A percentile compares a stretch with the other conserved stretches of the same genome.
Evolutionary conservation across 2,888 invertebrate species (phyloP).

Genomic region (Argynnis bischoffii): DNA sequence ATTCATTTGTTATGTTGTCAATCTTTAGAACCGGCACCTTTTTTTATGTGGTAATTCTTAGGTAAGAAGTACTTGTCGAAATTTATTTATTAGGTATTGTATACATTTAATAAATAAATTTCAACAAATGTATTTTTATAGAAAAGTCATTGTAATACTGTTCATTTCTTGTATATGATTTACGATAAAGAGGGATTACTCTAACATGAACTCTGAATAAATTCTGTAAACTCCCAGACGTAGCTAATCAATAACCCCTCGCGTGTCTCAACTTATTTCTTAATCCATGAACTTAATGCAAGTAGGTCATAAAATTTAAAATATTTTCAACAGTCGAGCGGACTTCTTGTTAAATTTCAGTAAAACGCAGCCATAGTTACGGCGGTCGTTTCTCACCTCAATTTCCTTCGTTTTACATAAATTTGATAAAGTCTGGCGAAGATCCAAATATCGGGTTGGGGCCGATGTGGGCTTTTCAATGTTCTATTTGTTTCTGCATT

Average conservation of each 20-base stretch:
- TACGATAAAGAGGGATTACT: slow-evolving; percentile 21
- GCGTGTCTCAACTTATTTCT: slow-evolving; percentile 39
- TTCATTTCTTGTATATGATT: too few species aligned
- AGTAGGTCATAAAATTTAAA: slow-evolving; percentile 39
- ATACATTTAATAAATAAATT: too few species aligned
- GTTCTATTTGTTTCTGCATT: slow-evolving; percentile 48
- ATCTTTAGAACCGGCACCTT: too few species aligned
- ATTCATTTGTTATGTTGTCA: too few species aligned
- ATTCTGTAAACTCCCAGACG: slow-evolving; percentile 28
- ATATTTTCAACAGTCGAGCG: slow-evolving; percentile 36
- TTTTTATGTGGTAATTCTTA: too few species aligned
- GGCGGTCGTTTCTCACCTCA: slow-evolving; percentile 62
- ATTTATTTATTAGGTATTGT: too few species aligned
- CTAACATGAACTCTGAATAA: slow-evolving; percentile 27
- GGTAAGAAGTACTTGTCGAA: too few species aligned
- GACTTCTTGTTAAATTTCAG: slow-evolving; percentile 36
- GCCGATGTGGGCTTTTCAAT: slow-evolving; percentile 44
- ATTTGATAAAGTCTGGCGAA: slow-evolving; percentile 70
- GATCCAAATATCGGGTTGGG: slow-evolving; percentile 57
- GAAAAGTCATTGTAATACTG: too few species aligned
- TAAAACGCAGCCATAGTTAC: slow-evolving; percentile 47
- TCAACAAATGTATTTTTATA: too few species aligned
- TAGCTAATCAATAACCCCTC: slow-evolving; percentile 38
- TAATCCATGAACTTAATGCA: slow-evolving; percentile 38
- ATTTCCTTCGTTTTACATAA: slow-evolving; percentile 70